These are phyloP conservation scores for Diogma glabrata DNA, from an alignment of 2,888 invertebrate species.

Conservation along the genomic window DNA sequence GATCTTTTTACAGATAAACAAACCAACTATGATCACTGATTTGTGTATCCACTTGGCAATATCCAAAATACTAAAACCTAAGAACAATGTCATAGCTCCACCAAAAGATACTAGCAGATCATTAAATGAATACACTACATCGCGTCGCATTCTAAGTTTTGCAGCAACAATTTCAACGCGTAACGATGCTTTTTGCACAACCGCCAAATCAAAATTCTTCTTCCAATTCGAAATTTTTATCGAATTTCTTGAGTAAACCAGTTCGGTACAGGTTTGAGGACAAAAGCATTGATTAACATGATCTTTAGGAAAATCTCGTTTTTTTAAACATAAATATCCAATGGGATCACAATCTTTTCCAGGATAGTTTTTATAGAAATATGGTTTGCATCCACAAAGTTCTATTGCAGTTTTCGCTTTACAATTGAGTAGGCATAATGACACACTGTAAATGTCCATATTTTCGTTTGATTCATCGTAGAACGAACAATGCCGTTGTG, in stretches of 20 bases:
- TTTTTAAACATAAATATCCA: background rate
- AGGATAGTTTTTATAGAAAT: slow-evolving; percentile 1
- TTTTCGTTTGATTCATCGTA: background rate
- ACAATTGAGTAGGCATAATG: background rate
- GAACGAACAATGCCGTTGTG: slow-evolving; percentile 1
- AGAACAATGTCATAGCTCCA: slow-evolving; percentile 41
- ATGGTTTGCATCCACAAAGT: background rate
- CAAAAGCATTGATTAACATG: background rate
- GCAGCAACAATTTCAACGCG: slow-evolving; percentile 42
- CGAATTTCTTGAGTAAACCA: background rate
- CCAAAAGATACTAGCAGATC: slow-evolving; percentile 46
- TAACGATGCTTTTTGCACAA: slow-evolving; percentile 35
- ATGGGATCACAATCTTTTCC: slow-evolving; percentile 3
- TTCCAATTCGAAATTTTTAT: slow-evolving; percentile 12
- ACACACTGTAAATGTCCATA: background rate
- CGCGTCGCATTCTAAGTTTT: slow-evolving; percentile 41
- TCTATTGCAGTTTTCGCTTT: background rate
- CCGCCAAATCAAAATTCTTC: slow-evolving; percentile 14
- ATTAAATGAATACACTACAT: slow-evolving; percentile 45
- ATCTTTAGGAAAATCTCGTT: background rate
- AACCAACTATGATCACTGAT: no score
- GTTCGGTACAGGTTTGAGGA: background rate
- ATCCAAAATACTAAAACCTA: slow-evolving; percentile 38
- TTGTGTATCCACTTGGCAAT: background rate
- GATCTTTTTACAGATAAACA: no score